Evolutionary conservation across 1,140 invertebrate genomes (phyloP), one percentile per base, ranked within the genome.

Genomic region (Dreissena polymorpha): DNA sequence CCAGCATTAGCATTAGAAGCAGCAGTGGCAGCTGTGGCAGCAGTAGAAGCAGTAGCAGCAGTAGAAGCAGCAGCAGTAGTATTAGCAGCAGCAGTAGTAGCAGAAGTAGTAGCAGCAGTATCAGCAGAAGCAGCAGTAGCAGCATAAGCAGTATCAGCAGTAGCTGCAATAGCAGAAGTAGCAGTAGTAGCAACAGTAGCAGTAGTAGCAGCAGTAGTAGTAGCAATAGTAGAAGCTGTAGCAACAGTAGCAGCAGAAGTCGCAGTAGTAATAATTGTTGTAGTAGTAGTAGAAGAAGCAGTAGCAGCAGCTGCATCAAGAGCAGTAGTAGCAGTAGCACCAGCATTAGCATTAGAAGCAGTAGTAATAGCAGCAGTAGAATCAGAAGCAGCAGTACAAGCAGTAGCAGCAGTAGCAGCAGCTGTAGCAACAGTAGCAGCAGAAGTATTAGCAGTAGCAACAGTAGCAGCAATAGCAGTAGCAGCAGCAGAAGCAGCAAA

Each of bases 111-210:
- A 39, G 39, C 39, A 39, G 2, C 39, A 39, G 39, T 8, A 39
- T 2, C 39, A 39, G 39, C 39, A 39, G 39, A 39, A 39, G 39
- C 39, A 39, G 39, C 39, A 39, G 39, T 39, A 39, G 39, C 39
- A 39, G 39, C 50, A 13, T 39, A 71, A 71, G n/a, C 67, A 10
- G 67, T n/a, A 3, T 69, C 67, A 69, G 67, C 67, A 69, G 27
- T n/a, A 29, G 67, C 29, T 8, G 27, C n/a, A 16, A 29, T 70
- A 49, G n/a, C 39, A 70, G 68, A n/a, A 70, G 39, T 50, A 27
- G 25, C 13, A 14, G 68, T n/a, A 18, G 51, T 18, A 70, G 23
- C 68, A 39, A 8, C 14, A 16, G 51, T 6, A 21, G 25, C 29
- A 14, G 25, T 39, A 27, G 39, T 27, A 27, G 12, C 27, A 70